Percentiles rank a stretch among this genome's conserved stretches.
Evolutionary conservation across 2,797 vertebrate genomes (phyloP).

Genomic region (Margarornis squamiger): DNA sequence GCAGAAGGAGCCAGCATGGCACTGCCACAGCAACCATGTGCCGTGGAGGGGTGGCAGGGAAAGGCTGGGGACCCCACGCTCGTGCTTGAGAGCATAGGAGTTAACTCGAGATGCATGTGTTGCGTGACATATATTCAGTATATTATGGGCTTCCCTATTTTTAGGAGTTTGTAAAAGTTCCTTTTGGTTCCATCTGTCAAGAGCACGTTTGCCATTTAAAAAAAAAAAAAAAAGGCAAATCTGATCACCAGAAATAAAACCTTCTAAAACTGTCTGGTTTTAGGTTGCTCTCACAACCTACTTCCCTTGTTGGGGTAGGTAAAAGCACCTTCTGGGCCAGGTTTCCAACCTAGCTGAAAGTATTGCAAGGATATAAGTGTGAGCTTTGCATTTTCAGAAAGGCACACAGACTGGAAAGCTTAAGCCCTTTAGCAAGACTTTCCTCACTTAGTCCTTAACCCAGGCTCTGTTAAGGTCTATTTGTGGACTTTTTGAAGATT

Average conservation of each 20-base stretch:
- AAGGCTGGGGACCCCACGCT: neutral
- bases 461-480: neutral
- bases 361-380: neutral
- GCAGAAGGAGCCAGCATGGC: neutral
- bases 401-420: neutral
- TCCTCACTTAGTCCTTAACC: neutral
- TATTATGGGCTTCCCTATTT: conserved; percentile 47
- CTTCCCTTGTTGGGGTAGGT: neutral
- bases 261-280: neutral
- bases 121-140: neutral
- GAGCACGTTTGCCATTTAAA: neutral
- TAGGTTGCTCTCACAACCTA: neutral
- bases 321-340: neutral
- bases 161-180: conserved; percentile 59
- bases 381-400: neutral
- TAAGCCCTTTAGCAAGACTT: neutral
- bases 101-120: neutral
- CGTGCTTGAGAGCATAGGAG: neutral
- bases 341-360: neutral
- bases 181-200: conserved; percentile 58
- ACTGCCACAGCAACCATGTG: neutral
- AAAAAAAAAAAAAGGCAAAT: neutral
- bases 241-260: conserved; percentile 21
- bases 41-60: neutral
- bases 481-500: neutral